Conservation (phyloP, 2,797 vertebrate genomes). For the Denticeps clupeoides region DNA sequence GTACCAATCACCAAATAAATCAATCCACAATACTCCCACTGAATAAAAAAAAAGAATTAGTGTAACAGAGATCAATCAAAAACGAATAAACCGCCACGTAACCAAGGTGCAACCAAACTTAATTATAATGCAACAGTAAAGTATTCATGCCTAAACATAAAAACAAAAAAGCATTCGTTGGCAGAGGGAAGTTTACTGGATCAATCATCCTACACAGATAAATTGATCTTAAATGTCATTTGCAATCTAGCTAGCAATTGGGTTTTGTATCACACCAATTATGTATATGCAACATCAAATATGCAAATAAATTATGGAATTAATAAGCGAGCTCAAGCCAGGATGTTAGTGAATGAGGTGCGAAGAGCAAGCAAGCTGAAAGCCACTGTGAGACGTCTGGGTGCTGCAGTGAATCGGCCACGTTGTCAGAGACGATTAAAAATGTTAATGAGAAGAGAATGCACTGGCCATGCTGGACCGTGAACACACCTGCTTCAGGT, state of each 20-base stretch:
- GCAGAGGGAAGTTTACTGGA: conserved; percentile 3
- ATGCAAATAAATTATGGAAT: conserved; percentile 46
- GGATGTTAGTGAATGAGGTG: conserved; percentile 56
- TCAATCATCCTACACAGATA: conserved; percentile 46
- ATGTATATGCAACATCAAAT: conserved; percentile 33
- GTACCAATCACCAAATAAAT: no score
- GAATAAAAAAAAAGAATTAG: no score
- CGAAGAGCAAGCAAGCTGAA: conserved; percentile 64
- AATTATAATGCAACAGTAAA: conserved; percentile 2
- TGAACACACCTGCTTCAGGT: conserved; percentile 97
- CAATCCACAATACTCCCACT: no score
- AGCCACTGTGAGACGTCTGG: conserved; percentile 51
- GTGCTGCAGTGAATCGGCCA: conserved; percentile 49
- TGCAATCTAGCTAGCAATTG: no score
- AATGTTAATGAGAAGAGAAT: conserved; percentile 40
- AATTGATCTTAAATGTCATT: conserved; percentile 28
- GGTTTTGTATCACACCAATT: no score
- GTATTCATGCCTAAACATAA: not conserved
- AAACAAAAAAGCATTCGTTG: not conserved
- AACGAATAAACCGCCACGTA: no score
- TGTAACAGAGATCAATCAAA: no score
- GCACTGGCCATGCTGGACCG: conserved; percentile 80
- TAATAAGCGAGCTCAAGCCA: conserved; percentile 55
- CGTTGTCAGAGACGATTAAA: conserved; percentile 45
- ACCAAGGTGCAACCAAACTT: no score